Conservation (phyloP, 2,113 vertebrate species). For the Boulengeromyrus knoepffleri region DNA sequence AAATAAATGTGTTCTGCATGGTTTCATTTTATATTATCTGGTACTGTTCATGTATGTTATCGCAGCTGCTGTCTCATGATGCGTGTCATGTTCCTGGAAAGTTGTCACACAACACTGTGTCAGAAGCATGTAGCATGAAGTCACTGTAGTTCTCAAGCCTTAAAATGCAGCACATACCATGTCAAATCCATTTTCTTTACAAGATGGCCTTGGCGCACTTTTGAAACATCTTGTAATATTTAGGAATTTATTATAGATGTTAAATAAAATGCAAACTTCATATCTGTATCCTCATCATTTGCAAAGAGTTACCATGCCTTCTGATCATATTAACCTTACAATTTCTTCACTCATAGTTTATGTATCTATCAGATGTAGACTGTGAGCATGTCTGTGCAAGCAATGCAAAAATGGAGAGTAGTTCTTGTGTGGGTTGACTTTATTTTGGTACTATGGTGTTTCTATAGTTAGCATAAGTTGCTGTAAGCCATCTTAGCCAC, state of each 20-base stretch:
- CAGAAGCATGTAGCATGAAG: background rate
- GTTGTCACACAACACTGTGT: background rate
- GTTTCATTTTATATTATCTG: background rate
- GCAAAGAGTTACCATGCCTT: background rate
- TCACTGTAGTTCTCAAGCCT: background rate
- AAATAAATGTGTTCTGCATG: background rate
- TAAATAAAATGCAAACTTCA: background rate
- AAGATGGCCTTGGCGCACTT: background rate
- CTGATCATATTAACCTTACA: background rate
- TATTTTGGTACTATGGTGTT: background rate
- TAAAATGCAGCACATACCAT: background rate
- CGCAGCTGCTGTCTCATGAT: background rate
- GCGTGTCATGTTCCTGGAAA: background rate
- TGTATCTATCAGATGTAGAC: background rate
- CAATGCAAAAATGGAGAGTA: background rate
- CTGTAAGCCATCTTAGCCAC: background rate
- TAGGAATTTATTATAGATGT: background rate
- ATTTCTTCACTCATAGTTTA: background rate
- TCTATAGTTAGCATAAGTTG: background rate
- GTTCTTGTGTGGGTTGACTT: background rate
- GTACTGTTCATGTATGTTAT: background rate
- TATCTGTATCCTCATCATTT: background rate
- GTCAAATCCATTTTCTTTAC: background rate
- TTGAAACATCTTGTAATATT: background rate
- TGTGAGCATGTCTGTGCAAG: background rate